Conservation (phyloP, 2,797 vertebrate genomes). For the Cryptoprocta ferox region DNA sequence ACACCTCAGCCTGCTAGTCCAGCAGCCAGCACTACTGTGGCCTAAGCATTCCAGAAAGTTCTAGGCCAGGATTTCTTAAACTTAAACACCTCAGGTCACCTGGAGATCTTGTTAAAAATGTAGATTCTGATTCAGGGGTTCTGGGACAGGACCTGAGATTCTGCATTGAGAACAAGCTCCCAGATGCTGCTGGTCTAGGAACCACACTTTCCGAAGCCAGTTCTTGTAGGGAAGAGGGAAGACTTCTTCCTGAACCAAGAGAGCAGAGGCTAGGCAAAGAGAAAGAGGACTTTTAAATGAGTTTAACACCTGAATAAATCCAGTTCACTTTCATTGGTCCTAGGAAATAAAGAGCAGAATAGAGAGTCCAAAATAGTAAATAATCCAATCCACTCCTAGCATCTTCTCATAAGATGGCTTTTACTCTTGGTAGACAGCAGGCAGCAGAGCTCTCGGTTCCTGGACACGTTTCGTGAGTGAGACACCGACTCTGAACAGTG, state of each 20-base stretch:
- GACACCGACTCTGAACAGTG: background rate
- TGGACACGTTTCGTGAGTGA: background rate
- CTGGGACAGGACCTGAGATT: background rate
- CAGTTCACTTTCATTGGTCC: background rate
- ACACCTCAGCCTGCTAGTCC: background rate
- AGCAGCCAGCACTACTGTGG: background rate
- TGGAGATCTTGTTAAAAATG: background rate
- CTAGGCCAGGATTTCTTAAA: background rate
- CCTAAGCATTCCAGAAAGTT: background rate
- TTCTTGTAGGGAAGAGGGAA: background rate
- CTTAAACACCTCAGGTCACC: background rate
- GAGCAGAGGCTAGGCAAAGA: background rate
- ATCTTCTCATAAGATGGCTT: background rate
- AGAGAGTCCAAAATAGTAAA: conserved; percentile 9
- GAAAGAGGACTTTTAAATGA: background rate
- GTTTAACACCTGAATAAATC: background rate
- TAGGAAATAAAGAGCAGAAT: background rate
- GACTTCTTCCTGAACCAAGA: background rate
- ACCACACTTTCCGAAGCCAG: background rate
- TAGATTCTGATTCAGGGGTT: background rate
- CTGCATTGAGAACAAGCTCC: background rate
- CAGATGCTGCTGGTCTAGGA: background rate
- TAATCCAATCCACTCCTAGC: background rate
- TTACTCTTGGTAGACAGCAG: background rate
- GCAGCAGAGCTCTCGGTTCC: too few relatives aligned